A percentile compares a stretch with the other conserved stretches of the same genome.
Evolutionary conservation across 2,888 invertebrate genomes (phyloP).

Genomic region (Synergus laeviventris): DNA sequence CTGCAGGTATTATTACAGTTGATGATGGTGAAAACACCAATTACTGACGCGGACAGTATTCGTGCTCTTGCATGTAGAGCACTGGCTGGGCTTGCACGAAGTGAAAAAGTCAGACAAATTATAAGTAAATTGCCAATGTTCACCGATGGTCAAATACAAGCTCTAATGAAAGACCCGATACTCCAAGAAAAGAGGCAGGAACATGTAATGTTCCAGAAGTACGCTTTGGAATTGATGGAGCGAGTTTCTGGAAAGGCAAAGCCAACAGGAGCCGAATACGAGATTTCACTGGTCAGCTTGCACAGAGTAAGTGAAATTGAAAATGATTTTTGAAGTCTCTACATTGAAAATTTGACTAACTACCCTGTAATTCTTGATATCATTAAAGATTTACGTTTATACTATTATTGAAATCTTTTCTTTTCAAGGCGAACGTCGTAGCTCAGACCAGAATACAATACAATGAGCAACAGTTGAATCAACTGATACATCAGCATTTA

Average conservation of each 20-base stretch:
- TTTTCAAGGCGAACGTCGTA: constrained; percentile 89
- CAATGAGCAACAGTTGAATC: constrained; percentile 94
- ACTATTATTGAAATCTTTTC: constrained; percentile 46
- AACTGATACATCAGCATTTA: constrained; percentile 93
- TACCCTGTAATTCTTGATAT: not conserved
- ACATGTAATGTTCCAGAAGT: constrained; percentile 96
- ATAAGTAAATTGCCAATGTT: constrained; percentile 96
- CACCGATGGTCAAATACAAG: constrained; percentile 94
- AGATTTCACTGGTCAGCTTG: constrained; percentile 92
- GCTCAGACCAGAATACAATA: constrained; percentile 97
- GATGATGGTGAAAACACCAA: constrained; percentile 94
- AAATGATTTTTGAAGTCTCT: not conserved
- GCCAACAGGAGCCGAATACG: constrained; percentile 85
- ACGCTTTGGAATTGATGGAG: constrained; percentile 93
- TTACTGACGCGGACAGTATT: constrained; percentile 97
- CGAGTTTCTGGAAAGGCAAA: constrained; percentile 94
- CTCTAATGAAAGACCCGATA: constrained; percentile 96
- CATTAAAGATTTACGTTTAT: not conserved
- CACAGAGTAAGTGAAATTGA: constrained; percentile 81
- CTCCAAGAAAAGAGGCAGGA: constrained; percentile 97
- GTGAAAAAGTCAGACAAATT: constrained; percentile 94
- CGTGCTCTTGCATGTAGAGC: constrained; percentile 95
- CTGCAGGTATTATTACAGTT: constrained; percentile 87
- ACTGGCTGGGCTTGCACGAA: constrained; percentile 94
- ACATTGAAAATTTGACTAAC: not conserved